phyloP scores from a whole-genome alignment of 2,888 invertebrate genomes.

The Orthosia gothica region DNA sequence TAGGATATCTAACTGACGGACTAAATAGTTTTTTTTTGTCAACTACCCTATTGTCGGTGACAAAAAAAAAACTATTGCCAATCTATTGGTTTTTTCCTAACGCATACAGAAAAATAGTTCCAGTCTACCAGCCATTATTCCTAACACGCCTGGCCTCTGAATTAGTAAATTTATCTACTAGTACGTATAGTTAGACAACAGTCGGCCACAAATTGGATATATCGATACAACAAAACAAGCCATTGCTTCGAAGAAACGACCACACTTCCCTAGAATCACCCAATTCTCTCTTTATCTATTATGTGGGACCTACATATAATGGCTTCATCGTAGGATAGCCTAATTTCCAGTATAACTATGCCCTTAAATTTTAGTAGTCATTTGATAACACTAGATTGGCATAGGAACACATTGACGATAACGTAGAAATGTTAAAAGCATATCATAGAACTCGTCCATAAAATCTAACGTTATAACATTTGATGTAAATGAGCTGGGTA shows the following conservation, averaged over 20 bases:
- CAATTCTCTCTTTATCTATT: conserved; percentile 20
- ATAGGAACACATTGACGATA: conserved; percentile 36
- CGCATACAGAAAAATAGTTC: no score
- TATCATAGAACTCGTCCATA: conserved; percentile 47
- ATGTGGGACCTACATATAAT: conserved; percentile 41
- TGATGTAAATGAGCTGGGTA: conserved; percentile 42
- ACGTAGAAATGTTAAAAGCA: conserved; percentile 37
- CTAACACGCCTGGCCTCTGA: no score
- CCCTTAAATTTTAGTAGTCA: conserved; percentile 50
- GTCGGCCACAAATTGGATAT: conserved; percentile 34
- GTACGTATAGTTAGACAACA: neutral
- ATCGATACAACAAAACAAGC: conserved; percentile 42
- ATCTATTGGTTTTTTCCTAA: no score
- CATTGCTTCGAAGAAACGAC: conserved; percentile 49
- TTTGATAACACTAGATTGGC: conserved; percentile 44
- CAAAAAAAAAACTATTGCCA: no score
- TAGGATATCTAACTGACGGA: no score
- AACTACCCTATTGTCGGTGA: no score
- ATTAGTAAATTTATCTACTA: no score
- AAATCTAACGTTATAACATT: conserved; percentile 61
- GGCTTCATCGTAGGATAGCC: conserved; percentile 18
- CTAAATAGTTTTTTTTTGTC: no score
- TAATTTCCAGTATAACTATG: conserved; percentile 49
- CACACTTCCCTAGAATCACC: conserved; percentile 43
- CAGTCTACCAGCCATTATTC: no score